These are phyloP conservation scores for Seira ritae DNA, from an alignment of 2,888 invertebrate species.

Conservation along the genomic window DNA sequence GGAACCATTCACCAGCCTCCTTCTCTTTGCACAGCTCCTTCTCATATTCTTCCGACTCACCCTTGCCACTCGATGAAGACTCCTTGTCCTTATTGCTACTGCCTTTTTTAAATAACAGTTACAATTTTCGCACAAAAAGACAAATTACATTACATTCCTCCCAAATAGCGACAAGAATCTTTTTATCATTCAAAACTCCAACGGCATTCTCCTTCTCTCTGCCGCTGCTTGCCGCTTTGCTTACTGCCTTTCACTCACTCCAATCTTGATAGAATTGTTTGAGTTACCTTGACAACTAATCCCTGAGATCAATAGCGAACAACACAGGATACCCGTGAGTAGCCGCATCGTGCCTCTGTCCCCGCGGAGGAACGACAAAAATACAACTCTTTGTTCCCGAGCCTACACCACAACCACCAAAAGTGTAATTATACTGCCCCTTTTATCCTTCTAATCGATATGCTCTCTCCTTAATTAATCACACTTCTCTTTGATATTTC, in stretches of 20 bases:
- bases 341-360: constrained; percentile 13
- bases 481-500: not conserved
- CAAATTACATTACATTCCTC: not conserved
- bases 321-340: not conserved
- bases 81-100: constrained; percentile 27
- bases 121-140: constrained; percentile 8
- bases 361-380: not conserved
- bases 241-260: too few species aligned
- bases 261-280: too few species aligned
- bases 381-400: not conserved
- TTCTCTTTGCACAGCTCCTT: constrained; percentile 94
- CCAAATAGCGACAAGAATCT: too few species aligned
- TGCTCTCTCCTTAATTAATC: constrained; percentile 14
- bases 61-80: constrained; percentile 7
- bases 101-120: constrained; percentile 12
- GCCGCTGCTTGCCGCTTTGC: too few species aligned
- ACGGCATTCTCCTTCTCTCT: too few species aligned
- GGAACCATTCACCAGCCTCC: constrained; percentile 96
- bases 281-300: constrained; percentile 31
- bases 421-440: not conserved
- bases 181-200: too few species aligned
- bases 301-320: constrained; percentile 16
- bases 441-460: constrained; percentile 4
- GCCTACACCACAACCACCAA: not conserved
- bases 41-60: constrained; percentile 90